Evolutionary conservation across 2,888 invertebrate genomes (phyloP).

Genomic region (Orthonychiurus folsomi): DNA sequence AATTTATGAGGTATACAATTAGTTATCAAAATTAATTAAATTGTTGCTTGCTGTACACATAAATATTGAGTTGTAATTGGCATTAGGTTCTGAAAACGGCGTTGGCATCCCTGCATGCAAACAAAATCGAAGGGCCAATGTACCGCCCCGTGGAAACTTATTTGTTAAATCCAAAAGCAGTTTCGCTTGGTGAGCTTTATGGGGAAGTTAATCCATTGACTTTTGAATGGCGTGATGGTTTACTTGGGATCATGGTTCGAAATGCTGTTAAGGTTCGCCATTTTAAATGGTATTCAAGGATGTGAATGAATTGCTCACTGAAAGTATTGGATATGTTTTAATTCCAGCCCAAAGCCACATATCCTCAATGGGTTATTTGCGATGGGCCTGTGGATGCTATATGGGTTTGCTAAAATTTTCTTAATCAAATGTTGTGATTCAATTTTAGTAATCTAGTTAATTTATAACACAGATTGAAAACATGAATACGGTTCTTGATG

Average conservation of each 20-base stretch:
- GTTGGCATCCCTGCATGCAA: conserved; percentile 56
- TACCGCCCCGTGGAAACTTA: conserved; percentile 67
- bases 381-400: conserved; percentile 88
- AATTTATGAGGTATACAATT: conserved; percentile 58
- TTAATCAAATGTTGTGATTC: no score
- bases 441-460: no score
- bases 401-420: no score
- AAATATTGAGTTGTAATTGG: conserved; percentile 43
- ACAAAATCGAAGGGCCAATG: conserved; percentile 53
- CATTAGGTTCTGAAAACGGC: conserved; percentile 62
- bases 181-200: conserved; percentile 77
- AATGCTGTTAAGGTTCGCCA: conserved; percentile 48
- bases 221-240: conserved; percentile 82
- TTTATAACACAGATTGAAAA: conserved; percentile 61
- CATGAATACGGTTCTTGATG: conserved; percentile 66
- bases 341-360: conserved; percentile 44
- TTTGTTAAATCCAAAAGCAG: conserved; percentile 78
- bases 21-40: conserved; percentile 48
- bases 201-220: conserved; percentile 76
- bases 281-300: no score
- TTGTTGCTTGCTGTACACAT: neutral
- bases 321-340: neutral
- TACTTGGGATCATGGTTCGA: conserved; percentile 62
- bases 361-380: conserved; percentile 85
- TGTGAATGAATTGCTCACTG: neutral